These are phyloP conservation scores for Ichneumoninae sp. DNA, from an alignment of 2,888 invertebrate genomes.

Conservation along the genomic window DNA sequence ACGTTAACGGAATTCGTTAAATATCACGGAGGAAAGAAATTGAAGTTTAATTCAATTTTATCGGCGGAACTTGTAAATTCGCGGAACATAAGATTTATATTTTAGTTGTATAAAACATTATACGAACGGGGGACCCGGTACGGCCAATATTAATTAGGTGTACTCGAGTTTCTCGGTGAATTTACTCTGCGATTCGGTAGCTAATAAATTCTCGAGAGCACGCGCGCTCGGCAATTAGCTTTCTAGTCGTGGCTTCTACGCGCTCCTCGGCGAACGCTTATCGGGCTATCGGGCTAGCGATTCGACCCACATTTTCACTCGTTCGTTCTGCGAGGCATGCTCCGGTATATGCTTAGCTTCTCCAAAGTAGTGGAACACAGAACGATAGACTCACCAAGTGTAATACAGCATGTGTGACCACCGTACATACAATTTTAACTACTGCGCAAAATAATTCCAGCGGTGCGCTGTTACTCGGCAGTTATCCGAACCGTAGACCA, in stretches of 20 bases:
- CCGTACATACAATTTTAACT: constrained; percentile 32
- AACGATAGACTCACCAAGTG: constrained; percentile 27
- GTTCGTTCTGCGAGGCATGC: constrained; percentile 49
- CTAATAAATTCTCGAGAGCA: constrained; percentile 55
- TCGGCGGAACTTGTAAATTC: not conserved
- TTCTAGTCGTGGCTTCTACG: constrained; percentile 60
- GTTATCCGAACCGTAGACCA: constrained; percentile 1
- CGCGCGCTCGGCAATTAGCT: constrained; percentile 62
- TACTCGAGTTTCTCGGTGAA: constrained; percentile 25
- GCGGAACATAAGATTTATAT: constrained; percentile 9
- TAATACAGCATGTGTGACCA: constrained; percentile 20
- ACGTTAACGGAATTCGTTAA: not conserved
- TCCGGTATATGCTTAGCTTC: constrained; percentile 10
- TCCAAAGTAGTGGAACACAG: constrained; percentile 20
- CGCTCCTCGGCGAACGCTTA: constrained; percentile 59
- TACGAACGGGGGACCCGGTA: constrained; percentile 37
- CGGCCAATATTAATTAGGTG: constrained; percentile 51
- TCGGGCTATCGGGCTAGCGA: constrained; percentile 51
- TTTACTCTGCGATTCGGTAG: constrained; percentile 53
- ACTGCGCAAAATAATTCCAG: not conserved
- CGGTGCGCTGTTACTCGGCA: not conserved
- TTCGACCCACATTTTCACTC: constrained; percentile 66
- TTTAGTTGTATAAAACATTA: not conserved
- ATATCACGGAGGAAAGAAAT: not conserved
- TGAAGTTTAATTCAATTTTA: constrained; percentile 9